Evolutionary conservation across 2,888 invertebrate species (phyloP).

Genomic region (Callimorpha dominula): DNA sequence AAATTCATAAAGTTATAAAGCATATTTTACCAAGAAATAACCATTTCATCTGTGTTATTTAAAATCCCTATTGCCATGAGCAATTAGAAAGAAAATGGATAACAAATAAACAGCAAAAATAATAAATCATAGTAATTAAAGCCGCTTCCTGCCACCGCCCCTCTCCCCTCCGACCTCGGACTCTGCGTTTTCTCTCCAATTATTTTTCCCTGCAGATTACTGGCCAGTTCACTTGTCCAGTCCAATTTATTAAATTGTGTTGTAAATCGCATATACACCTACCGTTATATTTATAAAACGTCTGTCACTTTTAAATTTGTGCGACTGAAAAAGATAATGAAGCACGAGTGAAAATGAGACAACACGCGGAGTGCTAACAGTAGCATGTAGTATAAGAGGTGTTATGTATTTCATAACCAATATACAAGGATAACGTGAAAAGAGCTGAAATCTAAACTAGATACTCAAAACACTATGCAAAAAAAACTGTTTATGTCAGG

Average conservation of each 20-base stretch:
- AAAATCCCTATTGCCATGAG: constrained; percentile 2
- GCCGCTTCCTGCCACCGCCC: constrained; percentile 13
- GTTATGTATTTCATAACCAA: neutral
- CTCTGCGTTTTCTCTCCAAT: constrained; percentile 39
- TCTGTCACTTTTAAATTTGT: neutral
- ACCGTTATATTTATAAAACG: neutral
- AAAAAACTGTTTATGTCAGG: neutral
- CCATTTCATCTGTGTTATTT: neutral
- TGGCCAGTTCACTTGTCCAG: constrained; percentile 29
- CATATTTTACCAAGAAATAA: neutral
- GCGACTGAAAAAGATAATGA: neutral
- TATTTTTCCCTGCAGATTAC: constrained; percentile 39
- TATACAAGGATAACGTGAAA: neutral
- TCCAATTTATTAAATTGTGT: constrained; percentile 28
- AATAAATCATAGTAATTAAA: constrained; percentile 52
- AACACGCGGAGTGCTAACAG: neutral
- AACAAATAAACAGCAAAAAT: constrained; percentile 38
- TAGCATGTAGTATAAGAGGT: neutral
- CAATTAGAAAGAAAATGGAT: constrained; percentile 19
- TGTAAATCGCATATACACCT: constrained; percentile 6
- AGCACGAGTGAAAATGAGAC: neutral
- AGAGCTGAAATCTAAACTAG: neutral
- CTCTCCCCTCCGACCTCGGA: constrained; percentile 15
- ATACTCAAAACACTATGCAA: neutral
- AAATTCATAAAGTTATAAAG: neutral